A percentile compares a stretch with the other conserved stretches of the same genome.
phyloP scores from a whole-genome alignment of 2,797 vertebrate genomes.

The Propithecus deckenii region DNA sequence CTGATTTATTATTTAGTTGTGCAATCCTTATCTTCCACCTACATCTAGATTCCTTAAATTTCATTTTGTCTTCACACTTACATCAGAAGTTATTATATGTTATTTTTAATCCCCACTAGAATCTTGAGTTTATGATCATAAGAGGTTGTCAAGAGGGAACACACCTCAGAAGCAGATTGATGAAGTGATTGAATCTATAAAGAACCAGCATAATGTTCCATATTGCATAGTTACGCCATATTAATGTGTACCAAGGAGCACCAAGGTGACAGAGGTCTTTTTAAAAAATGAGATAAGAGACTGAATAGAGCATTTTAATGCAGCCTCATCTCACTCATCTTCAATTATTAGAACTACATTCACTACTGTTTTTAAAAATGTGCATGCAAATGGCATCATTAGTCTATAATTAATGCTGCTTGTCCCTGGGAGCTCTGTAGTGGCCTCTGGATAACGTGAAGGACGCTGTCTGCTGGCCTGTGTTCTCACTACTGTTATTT shows the following conservation, averaged over 20 bases:
- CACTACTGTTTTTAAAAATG: constrained; percentile 72
- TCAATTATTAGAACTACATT: constrained; percentile 57
- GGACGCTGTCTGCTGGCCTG: constrained; percentile 17
- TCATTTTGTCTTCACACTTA: background rate
- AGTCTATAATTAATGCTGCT: constrained; percentile 73
- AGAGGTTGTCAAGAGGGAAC: background rate
- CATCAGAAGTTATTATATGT: background rate
- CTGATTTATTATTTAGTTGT: background rate
- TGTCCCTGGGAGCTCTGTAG: constrained; percentile 48
- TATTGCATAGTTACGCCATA: background rate
- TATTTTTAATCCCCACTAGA: background rate
- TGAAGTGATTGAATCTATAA: constrained; percentile 28
- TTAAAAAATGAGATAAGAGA: constrained; percentile 62
- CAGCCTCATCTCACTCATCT: constrained; percentile 55
- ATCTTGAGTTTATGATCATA: constrained; percentile 7
- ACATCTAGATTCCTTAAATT: background rate
- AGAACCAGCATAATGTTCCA: constrained; percentile 2
- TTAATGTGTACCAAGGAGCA: constrained; percentile 50
- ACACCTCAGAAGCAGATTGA: background rate
- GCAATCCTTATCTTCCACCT: background rate
- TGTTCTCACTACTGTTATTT: background rate
- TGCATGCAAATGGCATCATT: constrained; percentile 72
- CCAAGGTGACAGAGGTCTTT: constrained; percentile 56
- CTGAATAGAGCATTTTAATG: constrained; percentile 58
- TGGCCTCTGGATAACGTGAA: constrained; percentile 69